Percentiles rank a stretch among this genome's conserved stretches.
phyloP scores from a whole-genome alignment of 2,113 vertebrate genomes.

The Neodon shergylaensis region DNA sequence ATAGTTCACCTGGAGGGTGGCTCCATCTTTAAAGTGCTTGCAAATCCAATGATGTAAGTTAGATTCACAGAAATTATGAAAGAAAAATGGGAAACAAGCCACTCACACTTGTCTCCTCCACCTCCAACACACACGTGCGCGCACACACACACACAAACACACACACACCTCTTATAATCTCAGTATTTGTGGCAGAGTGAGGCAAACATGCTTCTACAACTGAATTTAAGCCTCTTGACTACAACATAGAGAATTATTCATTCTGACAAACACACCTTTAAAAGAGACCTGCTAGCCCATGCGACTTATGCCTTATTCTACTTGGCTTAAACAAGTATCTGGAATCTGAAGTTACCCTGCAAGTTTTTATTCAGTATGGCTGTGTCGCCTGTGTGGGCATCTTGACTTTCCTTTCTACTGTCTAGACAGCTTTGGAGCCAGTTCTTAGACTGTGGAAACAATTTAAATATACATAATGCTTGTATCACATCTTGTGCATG shows the following conservation, averaged over 20 bases:
- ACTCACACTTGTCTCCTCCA: not conserved
- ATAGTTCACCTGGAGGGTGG: not conserved
- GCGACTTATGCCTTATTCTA: not conserved
- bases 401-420: not conserved
- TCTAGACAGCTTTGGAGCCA: not conserved
- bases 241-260: not conserved
- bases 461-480: not conserved
- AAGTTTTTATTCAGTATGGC: not conserved
- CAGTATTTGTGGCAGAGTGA: not conserved
- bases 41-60: not conserved
- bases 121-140: not conserved
- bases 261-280: not conserved
- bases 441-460: not conserved
- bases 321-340: not conserved
- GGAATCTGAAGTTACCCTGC: not conserved
- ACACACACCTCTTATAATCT: not conserved
- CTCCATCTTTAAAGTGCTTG: not conserved
- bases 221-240: not conserved
- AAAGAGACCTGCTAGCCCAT: not conserved
- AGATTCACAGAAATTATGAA: not conserved
- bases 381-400: not conserved
- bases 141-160: not conserved
- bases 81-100: not conserved
- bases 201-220: not conserved
- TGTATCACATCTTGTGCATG: not conserved